These are phyloP conservation scores for Urocitellus parryii DNA, from an alignment of 2,113 vertebrate species.

Conservation along the genomic window DNA sequence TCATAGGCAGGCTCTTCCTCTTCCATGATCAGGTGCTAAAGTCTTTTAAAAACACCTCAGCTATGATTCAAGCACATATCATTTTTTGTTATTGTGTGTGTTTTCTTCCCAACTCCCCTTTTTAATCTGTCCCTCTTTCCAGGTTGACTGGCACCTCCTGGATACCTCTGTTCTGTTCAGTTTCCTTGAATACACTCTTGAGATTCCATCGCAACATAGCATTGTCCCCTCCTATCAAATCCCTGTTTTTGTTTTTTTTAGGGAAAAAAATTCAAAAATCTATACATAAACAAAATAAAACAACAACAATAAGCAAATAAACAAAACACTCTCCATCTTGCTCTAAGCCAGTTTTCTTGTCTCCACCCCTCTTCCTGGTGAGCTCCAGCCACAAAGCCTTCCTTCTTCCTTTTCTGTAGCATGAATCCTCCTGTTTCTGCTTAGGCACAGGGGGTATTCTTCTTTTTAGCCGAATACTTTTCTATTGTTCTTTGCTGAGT, in stretches of 20 bases:
- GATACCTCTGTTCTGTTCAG: background rate
- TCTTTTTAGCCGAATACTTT: background rate
- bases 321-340: background rate
- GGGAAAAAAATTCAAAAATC: conserved; percentile 7
- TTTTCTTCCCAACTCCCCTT: background rate
- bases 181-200: background rate
- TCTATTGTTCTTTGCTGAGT: background rate
- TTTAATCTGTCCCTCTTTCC: background rate
- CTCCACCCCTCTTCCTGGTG: background rate
- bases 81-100: background rate
- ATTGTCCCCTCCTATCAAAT: background rate
- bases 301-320: too few species aligned
- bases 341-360: background rate
- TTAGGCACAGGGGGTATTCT: background rate
- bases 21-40: background rate
- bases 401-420: background rate
- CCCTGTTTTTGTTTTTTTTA: background rate
- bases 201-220: background rate
- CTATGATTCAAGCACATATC: background rate
- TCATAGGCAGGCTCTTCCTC: background rate
- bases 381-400: background rate
- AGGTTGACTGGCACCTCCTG: background rate
- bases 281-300: background rate
- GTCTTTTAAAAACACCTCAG: background rate
- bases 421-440: background rate